Evolutionary conservation across 2,888 invertebrate species (phyloP), one percentile per base, ranked within the genome.

Genomic region (Ophioninae sp.): DNA sequence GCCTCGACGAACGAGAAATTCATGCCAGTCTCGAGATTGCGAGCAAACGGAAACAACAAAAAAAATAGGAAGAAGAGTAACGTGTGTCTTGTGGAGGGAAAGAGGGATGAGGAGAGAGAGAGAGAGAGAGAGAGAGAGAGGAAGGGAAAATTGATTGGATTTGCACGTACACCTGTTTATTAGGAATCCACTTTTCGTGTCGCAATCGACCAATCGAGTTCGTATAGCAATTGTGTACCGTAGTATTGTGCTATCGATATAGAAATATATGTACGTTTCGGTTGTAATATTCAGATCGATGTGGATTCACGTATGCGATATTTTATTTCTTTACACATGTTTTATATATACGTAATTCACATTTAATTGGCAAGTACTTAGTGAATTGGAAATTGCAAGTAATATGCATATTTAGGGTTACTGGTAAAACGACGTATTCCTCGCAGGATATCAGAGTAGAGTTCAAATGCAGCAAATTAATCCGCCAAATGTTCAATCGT

Each of bases 101-200:
- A 76, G 72, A 67, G 67, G 58, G 39, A 65, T 59, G 67, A 73
- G 39, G 44, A 22, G 44, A 37, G 63, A 58, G 39, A 30, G 69
- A 59, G 41, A 22, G 72, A 63, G 56, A n/a, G 22, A 56, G 73
- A 64, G 76, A 41, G 68, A 44, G 78, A 77, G 69, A 63, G 73
- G 78, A 56, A 51, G 23, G 64, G 58, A 68, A 72, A 82, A 74
- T 78, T 84, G 78, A 86, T 86, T 86, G 85, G 82, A 84, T 84
- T 82, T 82, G 85, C 85, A 83, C 85, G 85, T 83, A 86, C 81
- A 72, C 79, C 79, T 86, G 79, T 86, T 86, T 82, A 86, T 86
- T 85, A 85, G 76, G 79, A 81, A 85, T 82, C 81, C 67, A 77
- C 72, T 77, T 83, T 79, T 86, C 77, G 82, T 23, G 73, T 85